Conservation (phyloP, 2,888 invertebrate genomes). For the Agapostemon virescens region DNA sequence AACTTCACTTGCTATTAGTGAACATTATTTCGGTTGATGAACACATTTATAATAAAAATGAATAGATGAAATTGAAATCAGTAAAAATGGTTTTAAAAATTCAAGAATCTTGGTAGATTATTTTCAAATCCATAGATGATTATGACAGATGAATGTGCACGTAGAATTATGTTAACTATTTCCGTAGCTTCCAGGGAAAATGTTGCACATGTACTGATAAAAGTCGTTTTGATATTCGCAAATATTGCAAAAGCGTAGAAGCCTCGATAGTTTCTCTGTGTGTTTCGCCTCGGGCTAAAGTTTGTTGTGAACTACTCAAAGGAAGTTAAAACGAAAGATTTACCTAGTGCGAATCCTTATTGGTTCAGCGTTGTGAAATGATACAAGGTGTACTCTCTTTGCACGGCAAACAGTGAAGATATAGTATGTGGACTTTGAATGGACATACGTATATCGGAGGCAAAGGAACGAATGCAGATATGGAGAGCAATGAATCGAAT, state of each 20-base stretch:
- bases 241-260: constrained; percentile 25
- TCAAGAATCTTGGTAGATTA: too few species aligned
- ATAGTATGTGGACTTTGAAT: constrained; percentile 44
- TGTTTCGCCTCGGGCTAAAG: constrained; percentile 38
- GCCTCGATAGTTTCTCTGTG: constrained; percentile 24
- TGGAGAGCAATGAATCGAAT: constrained; percentile 25
- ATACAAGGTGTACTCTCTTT: constrained; percentile 55
- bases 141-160: too few species aligned
- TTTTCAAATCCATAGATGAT: too few species aligned
- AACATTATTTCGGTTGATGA: too few species aligned
- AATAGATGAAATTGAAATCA: too few species aligned
- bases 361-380: constrained; percentile 54
- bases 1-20: too few species aligned
- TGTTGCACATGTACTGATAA: neutral
- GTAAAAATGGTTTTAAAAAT: too few species aligned
- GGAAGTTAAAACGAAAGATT: constrained; percentile 57
- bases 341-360: constrained; percentile 62
- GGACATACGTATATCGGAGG: constrained; percentile 38
- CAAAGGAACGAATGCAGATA: constrained; percentile 24
- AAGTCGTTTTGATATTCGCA: constrained; percentile 18
- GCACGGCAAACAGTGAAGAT: constrained; percentile 54
- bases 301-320: constrained; percentile 50
- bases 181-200: neutral
- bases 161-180: neutral
- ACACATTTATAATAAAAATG: too few species aligned